Evolutionary conservation across 2,113 vertebrate genomes (phyloP), one percentile per base, ranked within the genome.

Genomic region (Morone chrysops): DNA sequence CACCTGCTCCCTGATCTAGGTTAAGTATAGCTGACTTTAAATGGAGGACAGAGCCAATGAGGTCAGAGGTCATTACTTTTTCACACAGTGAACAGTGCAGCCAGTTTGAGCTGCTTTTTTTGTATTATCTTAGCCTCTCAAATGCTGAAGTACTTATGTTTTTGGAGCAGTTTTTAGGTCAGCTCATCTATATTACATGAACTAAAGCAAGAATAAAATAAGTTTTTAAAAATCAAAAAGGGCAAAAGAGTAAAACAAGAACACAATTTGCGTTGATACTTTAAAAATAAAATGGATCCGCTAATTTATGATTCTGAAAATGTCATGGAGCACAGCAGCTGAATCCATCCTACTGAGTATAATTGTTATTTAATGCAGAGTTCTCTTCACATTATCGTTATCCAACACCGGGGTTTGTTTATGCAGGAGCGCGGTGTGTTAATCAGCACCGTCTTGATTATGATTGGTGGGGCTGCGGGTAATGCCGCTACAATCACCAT

Each of bases 391-490:
- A n/a, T n/a, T 79, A 73, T 90, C 69, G 78, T 90, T 80, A 84
- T 79, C 87, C 86, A 88, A 85, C 77, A 81, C 81, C 38, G 2
- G 61, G 53, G 85, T 86, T 91, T 90, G 85, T 93, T 93, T 91
- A 85, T 69, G 70, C 74, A 66, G 73, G 84, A 89, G 87, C 62
- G 14, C 65, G 0, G 74, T 73, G 79, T 89, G 92, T 90, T 94
- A 92, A 94, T 94, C 90, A 92, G 85, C 80, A 14, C 25, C 36
- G 70, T 90, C 90, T 90, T 94, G 90, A 92, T 94, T 90, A 84
- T 90, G 88, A 94, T 93, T 91, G 87, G 90, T 86, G 78, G 82
- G 82, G 80, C 82, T 67, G 75, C 8, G 56, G 75, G 77, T 89
- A 92, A 90, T 85, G 73, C 80, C 20, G 18, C 68, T n/a, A 73